These are phyloP conservation scores for Drosophila buzzatii DNA, from an alignment of 2,888 invertebrate species.

Conservation along the genomic window DNA sequence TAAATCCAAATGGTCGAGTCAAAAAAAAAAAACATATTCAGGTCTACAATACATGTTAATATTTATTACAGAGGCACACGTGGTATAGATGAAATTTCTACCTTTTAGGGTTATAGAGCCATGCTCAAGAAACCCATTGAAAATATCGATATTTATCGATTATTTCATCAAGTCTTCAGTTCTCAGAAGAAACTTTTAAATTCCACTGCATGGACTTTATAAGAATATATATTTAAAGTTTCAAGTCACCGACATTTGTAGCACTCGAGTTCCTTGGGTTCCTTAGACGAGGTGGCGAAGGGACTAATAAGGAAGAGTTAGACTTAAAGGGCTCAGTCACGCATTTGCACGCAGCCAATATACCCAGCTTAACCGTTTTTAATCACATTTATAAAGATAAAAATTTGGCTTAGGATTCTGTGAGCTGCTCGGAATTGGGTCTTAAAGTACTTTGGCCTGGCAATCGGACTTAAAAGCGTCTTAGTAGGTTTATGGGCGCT, in stretches of 20 bases:
- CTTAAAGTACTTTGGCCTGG: constrained; percentile 2
- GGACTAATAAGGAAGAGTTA: neutral
- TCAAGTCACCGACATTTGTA: neutral
- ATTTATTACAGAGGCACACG: too few species aligned
- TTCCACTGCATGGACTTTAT: neutral
- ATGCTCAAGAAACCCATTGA: neutral
- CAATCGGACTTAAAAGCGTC: constrained; percentile 32
- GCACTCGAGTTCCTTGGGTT: neutral
- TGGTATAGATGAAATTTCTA: too few species aligned
- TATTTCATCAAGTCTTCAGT: too few species aligned
- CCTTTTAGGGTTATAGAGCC: neutral
- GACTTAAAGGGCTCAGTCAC: neutral
- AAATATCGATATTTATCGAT: neutral
- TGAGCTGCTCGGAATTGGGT: neutral
- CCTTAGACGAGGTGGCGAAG: too few species aligned
- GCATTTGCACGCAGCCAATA: neutral
- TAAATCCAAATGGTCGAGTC: too few species aligned
- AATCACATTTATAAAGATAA: neutral
- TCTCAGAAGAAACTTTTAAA: neutral
- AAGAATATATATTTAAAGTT: neutral
- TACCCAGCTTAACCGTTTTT: neutral
- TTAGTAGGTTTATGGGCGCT: constrained; percentile 51
- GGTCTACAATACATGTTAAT: too few species aligned
- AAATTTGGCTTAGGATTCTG: neutral
- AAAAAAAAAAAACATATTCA: too few species aligned